phyloP scores from a whole-genome alignment of 2,888 invertebrate species.

The Caradrina clavipalpis region DNA sequence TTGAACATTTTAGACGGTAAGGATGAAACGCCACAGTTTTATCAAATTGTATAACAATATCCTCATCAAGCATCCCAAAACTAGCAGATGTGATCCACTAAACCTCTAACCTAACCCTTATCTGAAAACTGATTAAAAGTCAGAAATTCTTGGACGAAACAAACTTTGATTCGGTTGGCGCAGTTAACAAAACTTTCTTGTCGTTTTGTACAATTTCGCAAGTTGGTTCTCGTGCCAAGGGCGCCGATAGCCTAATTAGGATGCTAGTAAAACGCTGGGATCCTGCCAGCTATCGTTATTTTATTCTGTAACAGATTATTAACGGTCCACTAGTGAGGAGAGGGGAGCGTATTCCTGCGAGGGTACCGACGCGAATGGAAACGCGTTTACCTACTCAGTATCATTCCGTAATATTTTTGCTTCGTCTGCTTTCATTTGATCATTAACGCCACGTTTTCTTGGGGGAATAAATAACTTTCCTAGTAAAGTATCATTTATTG shows the following conservation, averaged over 20 bases:
- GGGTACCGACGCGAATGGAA: constrained; percentile 23
- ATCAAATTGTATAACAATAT: neutral
- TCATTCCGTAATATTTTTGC: constrained; percentile 24
- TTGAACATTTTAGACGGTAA: neutral
- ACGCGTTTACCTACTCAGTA: constrained; percentile 28
- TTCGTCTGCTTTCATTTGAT: constrained; percentile 15
- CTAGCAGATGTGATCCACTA: constrained; percentile 4
- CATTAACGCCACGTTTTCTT: constrained; percentile 21
- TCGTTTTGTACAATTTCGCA: constrained; percentile 48
- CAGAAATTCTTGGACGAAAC: constrained; percentile 45
- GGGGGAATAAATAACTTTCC: constrained; percentile 27
- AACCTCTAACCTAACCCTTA: constrained; percentile 20
- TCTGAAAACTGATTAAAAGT: constrained; percentile 54
- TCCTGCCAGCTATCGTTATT: constrained; percentile 50
- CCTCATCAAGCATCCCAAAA: constrained; percentile 9
- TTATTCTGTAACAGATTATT: constrained; percentile 54
- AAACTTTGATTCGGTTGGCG: constrained; percentile 52
- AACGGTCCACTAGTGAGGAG: constrained; percentile 40
- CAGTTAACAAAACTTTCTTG: constrained; percentile 46
- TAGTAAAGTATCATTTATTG: constrained; percentile 18
- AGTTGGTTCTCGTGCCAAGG: constrained; percentile 57
- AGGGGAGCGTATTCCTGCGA: constrained; percentile 28
- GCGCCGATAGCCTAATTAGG: constrained; percentile 48
- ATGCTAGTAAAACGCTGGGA: constrained; percentile 43
- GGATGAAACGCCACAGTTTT: neutral